Evolutionary conservation across 1,140 invertebrate genomes (phyloP), one percentile per base, ranked within the genome.

Genomic region (Rhagoletis zephyria): DNA sequence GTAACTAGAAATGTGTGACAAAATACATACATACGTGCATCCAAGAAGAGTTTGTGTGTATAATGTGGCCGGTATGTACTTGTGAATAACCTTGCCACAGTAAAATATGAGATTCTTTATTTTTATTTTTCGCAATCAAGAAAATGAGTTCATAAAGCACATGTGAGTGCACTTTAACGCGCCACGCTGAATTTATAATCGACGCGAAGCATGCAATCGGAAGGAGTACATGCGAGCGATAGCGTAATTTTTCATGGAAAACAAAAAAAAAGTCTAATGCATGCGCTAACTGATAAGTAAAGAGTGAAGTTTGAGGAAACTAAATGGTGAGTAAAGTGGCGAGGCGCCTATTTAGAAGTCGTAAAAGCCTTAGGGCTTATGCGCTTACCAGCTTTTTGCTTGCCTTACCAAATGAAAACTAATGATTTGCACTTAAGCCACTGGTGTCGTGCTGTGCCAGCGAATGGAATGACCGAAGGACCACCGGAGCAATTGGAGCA

Each of bases 341-440:
- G 48, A 48, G 16, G 48, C n/a, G 48, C 74, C 9, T 6, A 7
- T 59, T 12, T 10, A 30, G 9, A n/a, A 56, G 6, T n/a, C 74
- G n/a, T 51, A 19, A 14, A 81, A 81, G 74, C 74, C 74, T 48
- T 45, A n/a, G 5, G 30, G 61, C 61, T 63, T 63, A 63, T 14
- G 61, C 12, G 5, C 61, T n/a, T 7, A 63, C 61, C 0, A 14
- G 0, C 10, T 63, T 64, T 7, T 63, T 16, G 61, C 61, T n/a
- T 4, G 19, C 51, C 45, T 30, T 1, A 81, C 2, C 48, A 59
- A 59, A 81, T 81, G 48, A 81, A 56, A 81, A 81, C 74, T 30
- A 81, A 81, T 81, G 74, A 81, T 81, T 81, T 81, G 74, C 74
- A 81, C 74, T 81, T 81, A 81, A 67, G 30, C 40, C 74, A 42